Evolutionary conservation across 2,113 vertebrate genomes (phyloP).

Genomic region (Lucifuga dentata): DNA sequence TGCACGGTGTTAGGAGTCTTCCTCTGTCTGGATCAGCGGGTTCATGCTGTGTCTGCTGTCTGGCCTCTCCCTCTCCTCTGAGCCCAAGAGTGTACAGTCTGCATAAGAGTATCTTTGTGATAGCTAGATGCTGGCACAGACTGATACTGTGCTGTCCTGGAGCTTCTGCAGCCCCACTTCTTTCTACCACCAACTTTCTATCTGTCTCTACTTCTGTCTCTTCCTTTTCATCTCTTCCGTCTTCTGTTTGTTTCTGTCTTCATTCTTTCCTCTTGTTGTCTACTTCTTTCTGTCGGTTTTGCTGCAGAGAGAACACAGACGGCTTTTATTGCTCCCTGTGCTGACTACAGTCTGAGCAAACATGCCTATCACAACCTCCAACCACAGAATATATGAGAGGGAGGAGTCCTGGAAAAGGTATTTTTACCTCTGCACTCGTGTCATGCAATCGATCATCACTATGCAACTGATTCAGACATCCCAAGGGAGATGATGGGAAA

Average conservation of each 20-base stretch:
- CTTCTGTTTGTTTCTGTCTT: background rate
- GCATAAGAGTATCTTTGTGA: slow-evolving; percentile 74
- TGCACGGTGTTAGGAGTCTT: slow-evolving; percentile 39
- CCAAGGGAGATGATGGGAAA: background rate
- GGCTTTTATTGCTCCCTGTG: slow-evolving; percentile 20
- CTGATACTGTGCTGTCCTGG: slow-evolving; percentile 20
- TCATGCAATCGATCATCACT: slow-evolving; percentile 3
- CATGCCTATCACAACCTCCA: slow-evolving; percentile 36
- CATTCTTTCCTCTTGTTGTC: background rate
- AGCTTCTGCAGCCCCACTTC: slow-evolving; percentile 1
- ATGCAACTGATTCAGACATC: background rate
- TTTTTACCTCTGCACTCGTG: slow-evolving; percentile 18
- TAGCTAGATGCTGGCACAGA: slow-evolving; percentile 39
- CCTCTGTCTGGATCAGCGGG: slow-evolving; percentile 50
- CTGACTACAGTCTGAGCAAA: slow-evolving; percentile 48
- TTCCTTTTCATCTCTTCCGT: background rate
- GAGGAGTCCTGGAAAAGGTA: slow-evolving; percentile 8
- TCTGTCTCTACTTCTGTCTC: slow-evolving; percentile 1
- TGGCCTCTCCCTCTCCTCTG: slow-evolving; percentile 56
- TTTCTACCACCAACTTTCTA: background rate
- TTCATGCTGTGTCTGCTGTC: slow-evolving; percentile 51
- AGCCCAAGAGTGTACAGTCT: slow-evolving; percentile 39
- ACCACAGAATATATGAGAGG: slow-evolving; percentile 22
- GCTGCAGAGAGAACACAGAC: slow-evolving; percentile 1
- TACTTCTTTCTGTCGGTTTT: background rate